Conservation (phyloP, 23 tunicate species). For the Styela clava region DNA sequence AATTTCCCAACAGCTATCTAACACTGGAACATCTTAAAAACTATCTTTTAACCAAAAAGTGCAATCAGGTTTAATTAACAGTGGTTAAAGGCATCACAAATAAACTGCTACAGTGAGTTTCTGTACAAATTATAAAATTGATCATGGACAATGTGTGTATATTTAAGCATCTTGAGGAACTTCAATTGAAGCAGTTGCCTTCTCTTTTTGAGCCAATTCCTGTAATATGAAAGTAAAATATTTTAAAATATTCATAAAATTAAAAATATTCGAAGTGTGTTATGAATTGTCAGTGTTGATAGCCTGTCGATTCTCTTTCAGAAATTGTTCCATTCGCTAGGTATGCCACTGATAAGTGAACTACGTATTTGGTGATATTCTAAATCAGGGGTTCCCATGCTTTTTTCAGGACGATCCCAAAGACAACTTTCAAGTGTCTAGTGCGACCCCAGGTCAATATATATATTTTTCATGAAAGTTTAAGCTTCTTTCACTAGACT, state of each 20-base stretch:
- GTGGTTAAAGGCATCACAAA: background rate
- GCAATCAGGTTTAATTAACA: background rate
- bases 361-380: background rate
- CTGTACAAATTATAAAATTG: background rate
- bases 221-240: background rate
- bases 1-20: background rate
- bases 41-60: too few relatives aligned
- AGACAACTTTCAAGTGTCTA: too few relatives aligned
- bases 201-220: conserved; percentile 21
- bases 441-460: too few relatives aligned
- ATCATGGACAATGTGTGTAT: background rate
- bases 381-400: background rate
- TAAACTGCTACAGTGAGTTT: background rate
- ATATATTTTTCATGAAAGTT: too few relatives aligned
- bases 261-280: background rate
- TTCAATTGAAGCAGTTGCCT: conserved; percentile 1
- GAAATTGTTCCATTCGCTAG: background rate
- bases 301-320: background rate
- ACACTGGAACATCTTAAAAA: background rate
- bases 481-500: too few relatives aligned
- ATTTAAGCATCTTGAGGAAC: conserved; percentile 5
- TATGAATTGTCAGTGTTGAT: background rate
- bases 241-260: too few relatives aligned
- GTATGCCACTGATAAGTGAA: background rate
- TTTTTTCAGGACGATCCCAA: background rate